Base-by-base conservation (phyloP, 2,888 invertebrate species). In the Xylocampa areola region DNA sequence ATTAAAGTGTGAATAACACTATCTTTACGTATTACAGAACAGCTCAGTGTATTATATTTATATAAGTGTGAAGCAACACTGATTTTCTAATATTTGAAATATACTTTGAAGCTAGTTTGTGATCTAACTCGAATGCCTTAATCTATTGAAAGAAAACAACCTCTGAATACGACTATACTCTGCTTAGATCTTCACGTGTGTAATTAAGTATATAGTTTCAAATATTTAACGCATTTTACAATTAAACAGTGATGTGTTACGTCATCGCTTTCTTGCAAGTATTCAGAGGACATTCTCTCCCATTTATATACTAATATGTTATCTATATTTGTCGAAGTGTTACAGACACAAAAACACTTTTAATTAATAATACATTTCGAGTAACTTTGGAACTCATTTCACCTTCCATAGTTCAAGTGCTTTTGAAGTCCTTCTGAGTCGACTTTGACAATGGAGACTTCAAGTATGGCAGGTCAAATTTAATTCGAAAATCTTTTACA, bases 21-120 rank as follows among this genome's bases (percentile, higher is more conserved):
- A 91, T 88, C 70, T 81, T 92, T 92, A 93, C 92, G 93, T 93
- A 92, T 92, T 81, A 85, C 81, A 86, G 86, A 92, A 92, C 88
- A 90, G 90, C 90, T 90, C 90, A 84, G 90, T 92, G 91, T 88
- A 81, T 83, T 83, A 81, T 81, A 77, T 82, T 78, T 79, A 81
- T 87, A 84, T 81, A 79, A 81, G 85, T 88, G 87, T 87, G 82
- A 93, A 93, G 93, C 92, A 79, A 93, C 93, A 92, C 90, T 86
- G 91, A 92, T 86, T 58, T 45, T 79, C 88, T 90, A 90, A 89
- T 84, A 87, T 85, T 87, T 88, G 87, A 88, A 88, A 84, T 90
- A 89, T 85, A 89, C 76, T 84, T 90, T 88, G 75, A 92, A 92
- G 92, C 92, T 91, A 91, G 82, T 88, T 88, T 88, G 91, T 92